phyloP scores from a whole-genome alignment of 2,797 vertebrate species.

The Poecile montanus region DNA sequence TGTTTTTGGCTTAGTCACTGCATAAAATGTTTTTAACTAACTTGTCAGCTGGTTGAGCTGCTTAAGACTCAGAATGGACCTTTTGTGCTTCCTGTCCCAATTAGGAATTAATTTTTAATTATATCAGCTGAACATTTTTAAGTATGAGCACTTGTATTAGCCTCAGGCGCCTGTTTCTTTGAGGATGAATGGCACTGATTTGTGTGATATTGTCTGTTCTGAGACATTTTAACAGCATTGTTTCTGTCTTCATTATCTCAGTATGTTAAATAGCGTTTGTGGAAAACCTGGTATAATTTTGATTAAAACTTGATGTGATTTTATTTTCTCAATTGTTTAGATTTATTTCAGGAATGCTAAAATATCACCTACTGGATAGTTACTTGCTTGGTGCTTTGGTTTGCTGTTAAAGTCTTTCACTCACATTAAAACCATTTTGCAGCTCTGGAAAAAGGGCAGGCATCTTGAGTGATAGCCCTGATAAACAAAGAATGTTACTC shows the following conservation, averaged over 20 bases:
- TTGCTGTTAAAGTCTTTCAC: background rate
- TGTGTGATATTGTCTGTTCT: background rate
- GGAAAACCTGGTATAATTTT: background rate
- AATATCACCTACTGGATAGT: background rate
- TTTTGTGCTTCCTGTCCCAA: constrained; percentile 64
- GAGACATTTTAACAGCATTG: background rate
- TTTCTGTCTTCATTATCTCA: background rate
- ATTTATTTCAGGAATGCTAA: background rate
- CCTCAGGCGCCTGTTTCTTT: background rate
- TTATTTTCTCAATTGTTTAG: background rate
- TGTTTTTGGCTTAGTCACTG: constrained; percentile 32
- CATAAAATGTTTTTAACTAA: constrained; percentile 61
- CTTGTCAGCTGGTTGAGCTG: constrained; percentile 62
- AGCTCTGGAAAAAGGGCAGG: constrained; percentile 13
- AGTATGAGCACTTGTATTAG: constrained; percentile 22
- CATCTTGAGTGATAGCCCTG: constrained; percentile 38
- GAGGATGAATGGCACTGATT: background rate
- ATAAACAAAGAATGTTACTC: constrained; percentile 57
- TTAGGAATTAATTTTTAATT: constrained; percentile 67
- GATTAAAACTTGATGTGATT: background rate
- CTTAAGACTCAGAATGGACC: constrained; percentile 58
- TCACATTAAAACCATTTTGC: background rate
- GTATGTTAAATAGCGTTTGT: background rate
- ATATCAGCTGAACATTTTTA: constrained; percentile 35
- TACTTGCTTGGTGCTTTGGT: background rate